phyloP scores from a whole-genome alignment of 2,888 invertebrate species.

The Xanthorhoe designata region DNA sequence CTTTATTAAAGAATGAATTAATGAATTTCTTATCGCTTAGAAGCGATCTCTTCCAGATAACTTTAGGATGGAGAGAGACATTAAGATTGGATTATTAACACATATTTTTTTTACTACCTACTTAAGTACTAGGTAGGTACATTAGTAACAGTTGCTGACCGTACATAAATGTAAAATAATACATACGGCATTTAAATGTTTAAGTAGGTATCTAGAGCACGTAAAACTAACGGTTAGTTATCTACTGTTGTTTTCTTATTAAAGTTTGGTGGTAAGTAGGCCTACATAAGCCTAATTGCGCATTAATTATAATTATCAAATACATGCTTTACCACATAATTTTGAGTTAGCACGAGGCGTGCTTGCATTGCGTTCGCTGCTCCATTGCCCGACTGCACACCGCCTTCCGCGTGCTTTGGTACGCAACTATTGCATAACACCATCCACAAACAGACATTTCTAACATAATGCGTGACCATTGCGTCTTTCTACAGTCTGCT shows the following conservation, averaged over 20 bases:
- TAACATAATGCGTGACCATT: constrained; percentile 33
- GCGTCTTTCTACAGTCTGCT: constrained; percentile 10
- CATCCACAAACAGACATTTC: constrained; percentile 36
- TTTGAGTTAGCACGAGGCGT: constrained; percentile 57
- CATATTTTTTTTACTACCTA: too few relatives aligned
- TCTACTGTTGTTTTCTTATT: neutral
- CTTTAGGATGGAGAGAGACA: too few relatives aligned
- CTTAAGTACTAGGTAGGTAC: too few relatives aligned
- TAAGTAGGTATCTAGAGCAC: neutral
- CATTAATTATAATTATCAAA: constrained; percentile 38
- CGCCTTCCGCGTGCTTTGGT: constrained; percentile 76
- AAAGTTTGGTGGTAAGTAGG: neutral
- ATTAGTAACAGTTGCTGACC: too few relatives aligned
- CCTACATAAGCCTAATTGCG: constrained; percentile 20
- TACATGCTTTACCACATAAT: constrained; percentile 43
- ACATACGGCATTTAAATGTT: too few relatives aligned
- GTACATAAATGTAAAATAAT: too few relatives aligned
- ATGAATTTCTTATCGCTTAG: too few relatives aligned
- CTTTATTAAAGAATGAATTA: too few relatives aligned
- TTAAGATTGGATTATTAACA: too few relatives aligned
- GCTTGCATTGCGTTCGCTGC: constrained; percentile 69
- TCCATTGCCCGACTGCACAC: constrained; percentile 78
- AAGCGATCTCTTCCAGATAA: too few relatives aligned
- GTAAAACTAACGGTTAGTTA: neutral
- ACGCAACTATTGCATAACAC: constrained; percentile 74